Evolutionary conservation across 2,797 vertebrate species (phyloP), one percentile per base, ranked within the genome.

Genomic region (Amphiprion clarkii): DNA sequence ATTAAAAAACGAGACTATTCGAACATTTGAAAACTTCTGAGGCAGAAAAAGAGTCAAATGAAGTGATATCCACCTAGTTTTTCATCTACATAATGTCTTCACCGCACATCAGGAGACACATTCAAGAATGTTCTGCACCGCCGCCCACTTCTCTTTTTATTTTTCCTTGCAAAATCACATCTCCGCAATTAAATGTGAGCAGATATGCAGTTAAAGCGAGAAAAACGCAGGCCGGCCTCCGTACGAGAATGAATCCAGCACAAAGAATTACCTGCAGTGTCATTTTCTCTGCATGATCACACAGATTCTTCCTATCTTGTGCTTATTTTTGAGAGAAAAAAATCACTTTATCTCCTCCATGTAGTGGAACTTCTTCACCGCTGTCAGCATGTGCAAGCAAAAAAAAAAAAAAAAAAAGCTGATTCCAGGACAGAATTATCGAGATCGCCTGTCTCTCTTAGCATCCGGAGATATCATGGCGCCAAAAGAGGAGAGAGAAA

Each of bases 371-470:
- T 83, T 86, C 78, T 74, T 76, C 76, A 31, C 39, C 67, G 39
- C 76, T 86, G 87, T 83, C 89, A 82, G 83, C 84, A 65, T 9
- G 46, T 8, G 80, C 80, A 91, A 93, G 91, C 87, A 91, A 79
- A 90, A 52, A 87, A 93, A 92, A 87, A 91, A 79, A 90, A 52
- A 87, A 77, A 9, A 36, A 36, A 36, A 36, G 76, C 88, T 93
- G 91, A 94, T 93, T 92, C 90, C 82, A 77, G 77, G 61, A 74
- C 72, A 75, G 88, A 89, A 93, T 94, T 83, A 93, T 94, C 92
- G 92, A 57, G 79, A 92, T 91, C 82, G 77, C 83, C 88, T 84
- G 88, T 90, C 92, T 91, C 75, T 91, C 81, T 78, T 54, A 68
- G 77, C 79, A 70, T 76, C 84, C 74, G 4, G 23, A 72, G 85